These are phyloP conservation scores for Lerista edwardsae DNA, from an alignment of 2,797 vertebrate species.

Conservation along the genomic window DNA sequence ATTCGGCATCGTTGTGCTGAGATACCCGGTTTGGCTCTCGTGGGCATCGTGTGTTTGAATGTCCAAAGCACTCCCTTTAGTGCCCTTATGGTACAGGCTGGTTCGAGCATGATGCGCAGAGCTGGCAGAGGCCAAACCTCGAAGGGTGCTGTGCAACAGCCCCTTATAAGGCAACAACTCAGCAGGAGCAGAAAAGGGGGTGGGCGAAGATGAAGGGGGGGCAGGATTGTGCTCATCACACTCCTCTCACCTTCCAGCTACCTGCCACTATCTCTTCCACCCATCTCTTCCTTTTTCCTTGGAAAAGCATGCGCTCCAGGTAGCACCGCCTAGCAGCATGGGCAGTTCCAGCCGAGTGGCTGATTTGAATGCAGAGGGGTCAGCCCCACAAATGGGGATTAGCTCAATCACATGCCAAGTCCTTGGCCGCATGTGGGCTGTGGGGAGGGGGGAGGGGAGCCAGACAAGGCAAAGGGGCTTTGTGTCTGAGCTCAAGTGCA, in stretches of 20 bases:
- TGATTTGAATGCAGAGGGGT: background rate
- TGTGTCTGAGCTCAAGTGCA: slow-evolving; percentile 46
- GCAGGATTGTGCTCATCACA: background rate
- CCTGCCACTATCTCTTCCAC: background rate
- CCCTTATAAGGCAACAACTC: slow-evolving; percentile 35
- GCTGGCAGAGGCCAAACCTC: background rate
- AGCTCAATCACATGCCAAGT: slow-evolving; percentile 25
- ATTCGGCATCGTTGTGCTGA: too few species aligned
- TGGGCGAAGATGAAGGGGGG: too few species aligned
- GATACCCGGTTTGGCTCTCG: background rate
- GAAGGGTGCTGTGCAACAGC: background rate
- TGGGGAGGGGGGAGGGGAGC: background rate
- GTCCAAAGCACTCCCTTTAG: background rate
- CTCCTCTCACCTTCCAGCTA: background rate
- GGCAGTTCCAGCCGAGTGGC: background rate
- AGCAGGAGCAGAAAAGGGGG: background rate
- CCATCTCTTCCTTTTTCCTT: background rate
- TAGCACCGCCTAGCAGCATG: background rate
- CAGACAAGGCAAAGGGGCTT: slow-evolving; percentile 19
- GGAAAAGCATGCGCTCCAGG: background rate
- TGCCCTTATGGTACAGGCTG: background rate
- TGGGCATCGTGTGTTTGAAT: background rate
- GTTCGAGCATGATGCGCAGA: background rate
- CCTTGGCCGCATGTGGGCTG: background rate
- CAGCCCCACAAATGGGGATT: slow-evolving; percentile 24